Evolutionary conservation across 2,888 invertebrate species (phyloP).

Genomic region (Ochlodes sylvanus): DNA sequence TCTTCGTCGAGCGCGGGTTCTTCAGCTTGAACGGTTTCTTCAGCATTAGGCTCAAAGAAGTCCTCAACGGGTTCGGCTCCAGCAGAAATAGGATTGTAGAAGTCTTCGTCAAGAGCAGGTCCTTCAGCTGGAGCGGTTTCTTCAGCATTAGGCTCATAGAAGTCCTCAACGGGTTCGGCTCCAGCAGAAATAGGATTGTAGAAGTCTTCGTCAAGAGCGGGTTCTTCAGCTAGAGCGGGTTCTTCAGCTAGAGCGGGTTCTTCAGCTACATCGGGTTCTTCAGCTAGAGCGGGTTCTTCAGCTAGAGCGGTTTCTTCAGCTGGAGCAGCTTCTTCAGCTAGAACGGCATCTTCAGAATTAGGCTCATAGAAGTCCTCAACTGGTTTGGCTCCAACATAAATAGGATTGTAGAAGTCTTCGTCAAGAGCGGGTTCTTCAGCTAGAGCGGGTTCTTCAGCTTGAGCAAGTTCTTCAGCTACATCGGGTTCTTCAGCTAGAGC

Average conservation of each 20-base stretch:
- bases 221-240: slow-evolving; percentile 1
- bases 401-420: slow-evolving; percentile 29
- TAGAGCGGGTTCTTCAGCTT: slow-evolving; percentile 16
- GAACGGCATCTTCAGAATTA: not conserved
- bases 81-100: not conserved
- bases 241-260: slow-evolving; percentile 41
- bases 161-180: not conserved
- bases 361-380: slow-evolving; percentile 32
- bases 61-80: not conserved
- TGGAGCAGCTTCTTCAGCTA: slow-evolving; percentile 32
- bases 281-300: slow-evolving; percentile 7
- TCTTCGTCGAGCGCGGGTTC: slow-evolving; percentile 32
- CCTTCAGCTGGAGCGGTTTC: slow-evolving; percentile 29
- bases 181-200: not conserved
- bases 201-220: slow-evolving; percentile 40
- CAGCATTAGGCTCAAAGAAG: slow-evolving; percentile 3
- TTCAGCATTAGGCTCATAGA: slow-evolving; percentile 9
- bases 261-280: slow-evolving; percentile 2
- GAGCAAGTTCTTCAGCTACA: not conserved
- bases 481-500: not conserved
- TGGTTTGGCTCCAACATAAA: slow-evolving; percentile 38
- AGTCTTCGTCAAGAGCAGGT: slow-evolving; percentile 40
- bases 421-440: slow-evolving; percentile 15
- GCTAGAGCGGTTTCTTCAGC: slow-evolving; percentile 41
- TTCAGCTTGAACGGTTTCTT: slow-evolving; percentile 1